phyloP scores from a whole-genome alignment of 2,113 vertebrate genomes.

The Lycaon pictus region DNA sequence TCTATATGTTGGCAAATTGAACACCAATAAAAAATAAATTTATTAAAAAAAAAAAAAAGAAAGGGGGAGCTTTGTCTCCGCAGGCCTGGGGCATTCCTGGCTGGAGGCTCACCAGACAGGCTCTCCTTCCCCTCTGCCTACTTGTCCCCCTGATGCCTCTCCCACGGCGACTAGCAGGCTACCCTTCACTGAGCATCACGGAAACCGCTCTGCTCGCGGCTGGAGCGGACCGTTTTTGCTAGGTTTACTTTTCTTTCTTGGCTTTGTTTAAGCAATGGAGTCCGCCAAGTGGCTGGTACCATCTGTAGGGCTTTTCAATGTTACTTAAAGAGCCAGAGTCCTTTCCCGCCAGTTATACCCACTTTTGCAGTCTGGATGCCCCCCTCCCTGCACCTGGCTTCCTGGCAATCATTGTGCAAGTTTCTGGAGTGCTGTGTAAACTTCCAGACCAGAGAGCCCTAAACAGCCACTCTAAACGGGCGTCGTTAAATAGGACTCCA shows the following conservation, averaged over 20 bases:
- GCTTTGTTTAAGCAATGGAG: not conserved
- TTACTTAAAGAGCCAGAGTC: conserved; percentile 31
- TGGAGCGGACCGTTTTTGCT: not conserved
- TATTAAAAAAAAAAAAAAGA: too few species aligned
- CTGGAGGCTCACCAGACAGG: not conserved
- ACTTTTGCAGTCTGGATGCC: not conserved
- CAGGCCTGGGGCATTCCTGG: not conserved
- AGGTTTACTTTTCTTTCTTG: conserved; percentile 18
- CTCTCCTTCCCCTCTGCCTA: not conserved
- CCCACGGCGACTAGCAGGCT: not conserved
- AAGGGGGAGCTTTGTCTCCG: not conserved
- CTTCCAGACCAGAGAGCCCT: not conserved
- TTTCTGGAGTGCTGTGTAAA: not conserved
- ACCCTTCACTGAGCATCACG: too few species aligned
- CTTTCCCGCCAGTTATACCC: not conserved
- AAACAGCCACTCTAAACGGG: not conserved
- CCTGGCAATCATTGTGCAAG: not conserved
- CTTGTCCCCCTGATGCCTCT: not conserved
- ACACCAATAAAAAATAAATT: too few species aligned
- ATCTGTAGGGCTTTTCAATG: conserved; percentile 19
- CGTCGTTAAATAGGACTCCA: not conserved
- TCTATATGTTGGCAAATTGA: too few species aligned
- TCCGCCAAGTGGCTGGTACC: not conserved
- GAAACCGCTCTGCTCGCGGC: not conserved
- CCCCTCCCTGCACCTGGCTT: not conserved